Base-by-base conservation (phyloP, 2,797 vertebrate genomes). In the Danionella dracula region DNA sequence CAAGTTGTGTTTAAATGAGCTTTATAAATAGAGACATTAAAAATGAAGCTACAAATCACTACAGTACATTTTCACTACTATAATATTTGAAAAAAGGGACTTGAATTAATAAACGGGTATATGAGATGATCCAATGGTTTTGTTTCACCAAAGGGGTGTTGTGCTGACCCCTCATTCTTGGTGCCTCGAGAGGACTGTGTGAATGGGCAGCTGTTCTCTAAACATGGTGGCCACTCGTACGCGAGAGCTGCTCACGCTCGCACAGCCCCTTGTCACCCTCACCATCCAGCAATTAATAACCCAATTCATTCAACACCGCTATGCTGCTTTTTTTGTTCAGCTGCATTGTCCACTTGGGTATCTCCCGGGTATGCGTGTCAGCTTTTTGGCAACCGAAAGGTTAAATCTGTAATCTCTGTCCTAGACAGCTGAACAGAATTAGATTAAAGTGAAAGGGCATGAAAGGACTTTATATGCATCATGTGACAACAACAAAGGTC, bases 401-500 rank as follows among this genome's bases (percentile, higher is more conserved):
- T 66, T 68, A 73, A 71, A 49, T 46, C 41, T 63, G 45, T 73
- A 66, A 74, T 68, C 63, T 72, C 44, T 62, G 59, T 67, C 58
- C 67, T 58, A 66, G 58, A 73, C 73, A 76, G 73, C 71, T 73
- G 66, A 72, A 61, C 45, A 65, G 72, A 42, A 75, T 73, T 51
- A 68, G 46, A 80, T 75, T 68, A 73, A 66, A 63, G 60, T 4
- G 2, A 48, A 60, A 72, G 66, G 65, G 54, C 68, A 65, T 46
- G 65, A 64, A 64, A 73, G 68, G 77, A 48, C 60, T 59, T 77
- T 56, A 73, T 78, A 76, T 69, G 66, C 29, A 50, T 76, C 76
- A 78, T 79, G 76, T 71, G 70, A 79, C 57, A 57, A 49, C 70
- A 81, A 72, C 78, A 79, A 79, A 63, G 35, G 32, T 58, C 72